Evolutionary conservation across 2,888 invertebrate species (phyloP).

Genomic region (Clistopyga incitator): DNA sequence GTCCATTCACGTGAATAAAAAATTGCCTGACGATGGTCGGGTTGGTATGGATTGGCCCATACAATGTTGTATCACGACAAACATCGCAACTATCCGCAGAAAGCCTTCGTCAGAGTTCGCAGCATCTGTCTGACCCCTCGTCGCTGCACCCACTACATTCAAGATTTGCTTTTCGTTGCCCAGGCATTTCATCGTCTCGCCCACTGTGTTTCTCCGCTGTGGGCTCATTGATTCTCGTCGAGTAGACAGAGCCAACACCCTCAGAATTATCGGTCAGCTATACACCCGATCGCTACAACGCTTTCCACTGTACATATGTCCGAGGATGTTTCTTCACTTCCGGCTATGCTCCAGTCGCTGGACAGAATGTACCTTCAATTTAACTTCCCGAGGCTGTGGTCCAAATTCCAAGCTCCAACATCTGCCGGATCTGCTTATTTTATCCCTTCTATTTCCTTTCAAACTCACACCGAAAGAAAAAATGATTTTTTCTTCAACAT

Average conservation of each 20-base stretch:
- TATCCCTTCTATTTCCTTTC: too few species aligned
- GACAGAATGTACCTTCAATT: not conserved
- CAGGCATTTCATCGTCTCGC: not conserved
- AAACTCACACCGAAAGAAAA: too few species aligned
- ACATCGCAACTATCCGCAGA: constrained; percentile 22
- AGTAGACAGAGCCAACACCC: not conserved
- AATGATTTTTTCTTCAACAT: too few species aligned
- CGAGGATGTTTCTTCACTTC: not conserved
- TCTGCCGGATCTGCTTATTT: too few species aligned
- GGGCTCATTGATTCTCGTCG: constrained; percentile 8
- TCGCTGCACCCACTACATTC: not conserved
- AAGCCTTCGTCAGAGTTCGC: constrained; percentile 28
- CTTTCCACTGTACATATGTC: not conserved
- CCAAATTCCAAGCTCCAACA: too few species aligned
- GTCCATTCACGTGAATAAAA: too few species aligned
- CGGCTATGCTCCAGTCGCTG: not conserved
- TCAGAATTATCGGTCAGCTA: not conserved
- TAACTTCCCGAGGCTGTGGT: not conserved
- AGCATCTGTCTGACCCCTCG: constrained; percentile 23
- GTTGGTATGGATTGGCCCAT: not conserved
- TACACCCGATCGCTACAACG: not conserved
- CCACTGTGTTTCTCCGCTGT: not conserved
- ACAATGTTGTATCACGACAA: constrained; percentile 37
- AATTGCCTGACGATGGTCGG: not conserved
- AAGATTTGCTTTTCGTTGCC: constrained; percentile 33